Evolutionary conservation across 2,797 vertebrate genomes (phyloP).

Genomic region (Protosalanx chinensis): DNA sequence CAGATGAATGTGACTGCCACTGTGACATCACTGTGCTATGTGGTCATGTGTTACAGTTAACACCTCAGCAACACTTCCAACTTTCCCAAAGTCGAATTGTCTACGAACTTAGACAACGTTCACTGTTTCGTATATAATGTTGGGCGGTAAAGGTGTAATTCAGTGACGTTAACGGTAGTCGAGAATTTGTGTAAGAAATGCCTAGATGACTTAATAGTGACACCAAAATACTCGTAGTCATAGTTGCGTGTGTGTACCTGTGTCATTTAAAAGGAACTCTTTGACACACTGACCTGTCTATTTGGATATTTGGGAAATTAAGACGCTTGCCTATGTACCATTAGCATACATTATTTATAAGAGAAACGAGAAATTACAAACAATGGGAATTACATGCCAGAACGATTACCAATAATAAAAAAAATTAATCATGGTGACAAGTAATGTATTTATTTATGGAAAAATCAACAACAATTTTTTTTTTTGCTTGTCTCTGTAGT

Average conservation of each 20-base stretch:
- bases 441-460: no score
- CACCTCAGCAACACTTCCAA: constrained; percentile 35
- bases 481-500: constrained; percentile 67
- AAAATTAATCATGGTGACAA: background rate
- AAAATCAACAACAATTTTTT: background rate
- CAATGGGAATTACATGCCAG: no score
- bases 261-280: background rate
- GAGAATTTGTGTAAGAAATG: no score
- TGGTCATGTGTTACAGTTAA: constrained; percentile 22
- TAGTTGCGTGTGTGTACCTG: background rate
- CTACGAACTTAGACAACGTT: background rate
- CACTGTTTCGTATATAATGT: background rate
- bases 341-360: background rate
- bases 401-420: background rate
- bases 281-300: background rate
- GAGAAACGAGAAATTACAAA: background rate
- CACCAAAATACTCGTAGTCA: background rate
- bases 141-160: background rate
- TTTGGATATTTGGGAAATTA: background rate
- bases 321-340: background rate
- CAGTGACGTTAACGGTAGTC: no score
- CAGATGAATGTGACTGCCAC: constrained; percentile 47
- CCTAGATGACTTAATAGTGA: no score
- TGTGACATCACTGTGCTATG: constrained; percentile 40
- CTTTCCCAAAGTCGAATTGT: constrained; percentile 8